Base-by-base conservation (phyloP, 2,113 vertebrate species). In the Gymnobelideus leadbeateri region DNA sequence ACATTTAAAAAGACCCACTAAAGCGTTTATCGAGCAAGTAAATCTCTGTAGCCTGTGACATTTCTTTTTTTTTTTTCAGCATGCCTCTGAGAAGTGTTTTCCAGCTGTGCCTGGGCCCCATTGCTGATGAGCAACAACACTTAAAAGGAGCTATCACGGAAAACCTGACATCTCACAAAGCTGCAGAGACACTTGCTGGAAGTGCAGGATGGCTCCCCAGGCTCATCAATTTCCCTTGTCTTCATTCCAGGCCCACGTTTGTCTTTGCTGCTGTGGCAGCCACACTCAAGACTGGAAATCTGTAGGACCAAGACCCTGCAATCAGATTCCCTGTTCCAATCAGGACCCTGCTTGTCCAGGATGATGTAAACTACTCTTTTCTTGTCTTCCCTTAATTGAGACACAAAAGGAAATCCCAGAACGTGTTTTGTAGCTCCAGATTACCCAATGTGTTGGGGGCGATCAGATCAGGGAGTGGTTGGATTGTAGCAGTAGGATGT, bases 61-160 rank as follows among this genome's bases (percentile, higher is more conserved):
- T 0, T 95, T 95, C 92, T 92, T 49, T 49, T 49, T n/a, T n/a
- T n/a, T 55, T 51, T 21, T 9, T 61, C 21, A 21, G 0, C 94
- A 49, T 68, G 24, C 49, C 46, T 93, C 31, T 51, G 50, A 95
- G 95, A 91, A 96, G 31, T 84, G n/a, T 96, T 55, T 94, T 89
- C 46, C 91, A 6, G 51, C 37, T 77, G 43, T 52, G n/a, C 97
- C 90, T 55, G 23, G 5, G 89, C 12, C 25, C 25, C 0, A 3
- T 47, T 89, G 93, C 95, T 93, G 12, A 61, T 3, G 24, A 0
- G 28, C 37, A 91, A 11, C 2, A 54, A 52, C 14, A 50, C 8
- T 55, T 37, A 46, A 57, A 90, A 92, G 91, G 28, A 90, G 28
- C 84, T 84, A 7, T 3, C 77, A 52, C 3, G 43, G 89, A 50